phyloP scores from a whole-genome alignment of 2,113 vertebrate species.

The Rana temporaria region DNA sequence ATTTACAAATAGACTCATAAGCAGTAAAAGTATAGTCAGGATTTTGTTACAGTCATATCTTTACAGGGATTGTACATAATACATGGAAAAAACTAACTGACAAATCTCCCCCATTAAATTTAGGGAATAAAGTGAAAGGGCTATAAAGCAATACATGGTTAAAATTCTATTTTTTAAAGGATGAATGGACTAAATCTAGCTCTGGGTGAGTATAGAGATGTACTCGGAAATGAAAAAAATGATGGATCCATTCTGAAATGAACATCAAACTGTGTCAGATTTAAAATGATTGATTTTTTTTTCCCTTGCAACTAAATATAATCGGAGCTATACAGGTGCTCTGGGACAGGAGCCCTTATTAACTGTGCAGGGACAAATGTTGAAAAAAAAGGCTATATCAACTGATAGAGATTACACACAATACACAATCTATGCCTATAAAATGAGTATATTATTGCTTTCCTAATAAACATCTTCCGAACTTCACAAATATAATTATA shows the following conservation, averaged over 20 bases:
- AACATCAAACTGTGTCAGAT: slow-evolving; percentile 53
- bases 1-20: too few relatives aligned
- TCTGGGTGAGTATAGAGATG: slow-evolving; percentile 29
- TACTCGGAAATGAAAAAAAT: slow-evolving; percentile 24
- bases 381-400: slow-evolving; percentile 35
- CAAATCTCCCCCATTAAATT: neutral
- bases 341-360: slow-evolving; percentile 44
- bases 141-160: neutral
- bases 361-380: slow-evolving; percentile 35
- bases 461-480: neutral
- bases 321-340: slow-evolving; percentile 44
- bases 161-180: slow-evolving; percentile 18
- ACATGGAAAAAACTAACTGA: too few relatives aligned
- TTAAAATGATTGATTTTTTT: slow-evolving; percentile 54
- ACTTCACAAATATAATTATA: neutral
- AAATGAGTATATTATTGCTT: neutral
- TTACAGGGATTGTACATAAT: too few relatives aligned
- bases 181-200: slow-evolving; percentile 25
- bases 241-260: slow-evolving; percentile 49
- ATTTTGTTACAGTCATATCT: too few relatives aligned
- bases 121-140: neutral
- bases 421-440: slow-evolving; percentile 2
- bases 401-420: slow-evolving; percentile 17
- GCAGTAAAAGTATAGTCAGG: too few relatives aligned
- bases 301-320: slow-evolving; percentile 44